Evolutionary conservation across 2,113 vertebrate genomes (phyloP).

Genomic region (Vulpes vulpes): DNA sequence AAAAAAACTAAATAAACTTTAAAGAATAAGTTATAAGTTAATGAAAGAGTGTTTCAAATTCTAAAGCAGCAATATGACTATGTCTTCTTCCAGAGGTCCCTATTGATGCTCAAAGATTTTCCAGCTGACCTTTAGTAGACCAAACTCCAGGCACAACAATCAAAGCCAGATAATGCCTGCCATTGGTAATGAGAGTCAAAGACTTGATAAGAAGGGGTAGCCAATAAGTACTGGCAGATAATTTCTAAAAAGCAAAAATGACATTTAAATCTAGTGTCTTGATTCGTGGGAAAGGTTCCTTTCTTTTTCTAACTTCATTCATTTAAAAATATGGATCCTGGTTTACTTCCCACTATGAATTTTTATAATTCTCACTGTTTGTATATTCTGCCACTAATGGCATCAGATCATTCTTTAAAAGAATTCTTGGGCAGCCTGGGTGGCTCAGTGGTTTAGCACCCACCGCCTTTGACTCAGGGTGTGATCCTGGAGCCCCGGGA

Average conservation of each 20-base stretch:
- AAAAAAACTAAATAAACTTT: neutral
- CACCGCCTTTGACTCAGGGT: no score
- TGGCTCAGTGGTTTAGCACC: no score
- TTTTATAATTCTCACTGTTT: neutral
- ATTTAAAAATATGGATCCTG: neutral
- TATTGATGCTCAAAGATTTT: neutral
- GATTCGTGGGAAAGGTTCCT: neutral
- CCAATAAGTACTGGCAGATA: neutral
- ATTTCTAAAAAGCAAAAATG: neutral
- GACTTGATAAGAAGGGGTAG: neutral
- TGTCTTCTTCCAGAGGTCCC: neutral
- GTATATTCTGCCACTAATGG: neutral
- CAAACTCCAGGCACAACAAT: neutral
- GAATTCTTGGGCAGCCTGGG: neutral
- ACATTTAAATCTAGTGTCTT: neutral
- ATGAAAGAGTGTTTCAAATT: neutral
- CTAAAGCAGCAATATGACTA: neutral
- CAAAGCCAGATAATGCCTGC: neutral
- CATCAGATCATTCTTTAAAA: neutral
- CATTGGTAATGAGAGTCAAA: neutral
- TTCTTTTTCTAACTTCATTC: conserved; percentile 13
- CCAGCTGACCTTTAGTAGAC: neutral
- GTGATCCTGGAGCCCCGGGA: no score
- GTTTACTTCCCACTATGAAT: neutral
- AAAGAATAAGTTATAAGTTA: neutral